phyloP scores from a whole-genome alignment of 2,888 invertebrate species.

The Graphium colonna region DNA sequence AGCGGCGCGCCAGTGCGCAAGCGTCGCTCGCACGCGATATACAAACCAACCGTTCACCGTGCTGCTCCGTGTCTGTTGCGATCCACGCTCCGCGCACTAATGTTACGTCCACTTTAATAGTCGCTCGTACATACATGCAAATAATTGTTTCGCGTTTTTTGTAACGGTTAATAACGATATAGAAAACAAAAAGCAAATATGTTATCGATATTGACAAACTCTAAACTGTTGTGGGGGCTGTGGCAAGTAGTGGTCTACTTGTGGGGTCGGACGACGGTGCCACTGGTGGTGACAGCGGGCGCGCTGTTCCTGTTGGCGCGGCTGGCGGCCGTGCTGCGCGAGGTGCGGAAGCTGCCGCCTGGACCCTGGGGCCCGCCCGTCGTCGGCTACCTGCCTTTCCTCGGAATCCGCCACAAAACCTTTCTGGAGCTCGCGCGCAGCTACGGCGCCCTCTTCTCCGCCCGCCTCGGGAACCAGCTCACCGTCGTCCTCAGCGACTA shows the following conservation, averaged over 20 bases:
- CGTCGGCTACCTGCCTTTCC: slow-evolving; percentile 90
- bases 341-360: slow-evolving; percentile 84
- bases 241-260: slow-evolving; percentile 69
- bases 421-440: slow-evolving; percentile 87
- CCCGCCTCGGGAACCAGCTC: slow-evolving; percentile 89
- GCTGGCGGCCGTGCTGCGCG: slow-evolving; percentile 67
- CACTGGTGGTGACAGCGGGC: slow-evolving; percentile 70
- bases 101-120: slow-evolving; percentile 52
- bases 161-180: slow-evolving; percentile 17
- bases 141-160: slow-evolving; percentile 33
- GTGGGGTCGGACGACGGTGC: slow-evolving; percentile 57
- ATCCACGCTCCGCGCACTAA: slow-evolving; percentile 60
- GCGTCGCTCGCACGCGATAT: slow-evolving; percentile 71
- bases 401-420: slow-evolving; percentile 88
- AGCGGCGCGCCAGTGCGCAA: slow-evolving; percentile 73
- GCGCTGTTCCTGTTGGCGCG: slow-evolving; percentile 69
- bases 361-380: slow-evolving; percentile 94
- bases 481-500: slow-evolving; percentile 93
- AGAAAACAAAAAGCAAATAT: slow-evolving; percentile 50
- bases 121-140: slow-evolving; percentile 37
- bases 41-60: slow-evolving; percentile 54
- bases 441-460: slow-evolving; percentile 91
- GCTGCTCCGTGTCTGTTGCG: slow-evolving; percentile 46
- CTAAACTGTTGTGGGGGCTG: slow-evolving; percentile 78
- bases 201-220: slow-evolving; percentile 60